A percentile compares a stretch with the other conserved stretches of the same genome.
These are phyloP conservation scores for Bemisia tabaci DNA, from an alignment of 1,140 invertebrate genomes.

Conservation along the genomic window DNA sequence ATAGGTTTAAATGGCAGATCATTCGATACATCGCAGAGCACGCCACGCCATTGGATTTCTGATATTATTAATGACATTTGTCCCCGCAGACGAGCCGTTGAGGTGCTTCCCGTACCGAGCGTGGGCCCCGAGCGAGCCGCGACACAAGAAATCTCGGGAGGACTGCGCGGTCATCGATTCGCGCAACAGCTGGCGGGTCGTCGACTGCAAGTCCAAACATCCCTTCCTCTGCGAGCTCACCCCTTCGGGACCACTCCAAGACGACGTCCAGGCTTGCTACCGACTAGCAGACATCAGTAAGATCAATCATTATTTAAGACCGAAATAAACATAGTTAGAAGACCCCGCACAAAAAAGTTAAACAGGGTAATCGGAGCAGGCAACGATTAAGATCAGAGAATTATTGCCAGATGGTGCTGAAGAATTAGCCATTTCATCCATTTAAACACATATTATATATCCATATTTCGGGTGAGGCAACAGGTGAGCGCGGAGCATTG, in stretches of 20 bases:
- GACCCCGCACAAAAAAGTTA: no score
- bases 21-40: no score
- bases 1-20: no score
- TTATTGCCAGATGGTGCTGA: no score
- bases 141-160: conserved; percentile 28
- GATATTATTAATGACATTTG: no score
- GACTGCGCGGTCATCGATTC: conserved; percentile 41
- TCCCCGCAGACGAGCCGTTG: conserved; percentile 39
- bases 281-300: conserved; percentile 7
- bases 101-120: conserved; percentile 43
- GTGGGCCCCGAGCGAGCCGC: conserved; percentile 47
- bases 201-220: conserved; percentile 34
- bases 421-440: no score
- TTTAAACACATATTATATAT: no score
- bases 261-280: conserved; percentile 4
- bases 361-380: no score
- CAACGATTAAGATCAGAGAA: no score
- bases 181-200: conserved; percentile 39
- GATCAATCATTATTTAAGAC: not conserved
- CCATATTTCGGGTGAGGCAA: no score
- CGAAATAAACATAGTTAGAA: not conserved
- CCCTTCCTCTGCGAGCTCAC: conserved; percentile 44
- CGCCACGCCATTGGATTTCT: no score
- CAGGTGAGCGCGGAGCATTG: no score
- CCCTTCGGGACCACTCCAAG: conserved; percentile 9